Evolutionary conservation across 1,140 invertebrate species (phyloP), one percentile per base, ranked within the genome.

Genomic region (Trypoxylus dichotomus): DNA sequence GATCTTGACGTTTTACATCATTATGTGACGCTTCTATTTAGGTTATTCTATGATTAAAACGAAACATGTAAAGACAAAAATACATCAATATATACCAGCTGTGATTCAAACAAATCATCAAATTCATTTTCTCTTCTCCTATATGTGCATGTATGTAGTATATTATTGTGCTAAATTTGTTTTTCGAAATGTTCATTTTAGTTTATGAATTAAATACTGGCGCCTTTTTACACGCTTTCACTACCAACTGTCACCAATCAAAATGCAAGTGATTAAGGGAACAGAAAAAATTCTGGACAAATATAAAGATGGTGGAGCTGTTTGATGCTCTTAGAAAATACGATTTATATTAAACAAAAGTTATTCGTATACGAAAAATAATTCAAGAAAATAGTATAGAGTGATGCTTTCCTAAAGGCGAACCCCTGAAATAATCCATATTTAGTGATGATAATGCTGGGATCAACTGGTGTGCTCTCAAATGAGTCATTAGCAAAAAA

Each of bases 291-390:
- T 10, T 19, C 60, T 27, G 60, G 19, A 63, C 13, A 73, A 73
- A 73, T 42, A 37, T 37, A 73, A 73, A 73, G 37, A 73, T 73
- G 71, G 71, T 73, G 71, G 71, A 73, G 32, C 71, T 21, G 37
- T 42, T 29, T 37, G 32, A 73, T 73, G 25, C 21, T 68, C 3
- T 73, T 73, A 73, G 10, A 73, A 37, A 11, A 73, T 41, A 73
- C 37, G 25, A 29, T 73, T 73, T 19, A 21, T 73, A 25, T 19
- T 73, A 42, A 37, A 73, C 15, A 73, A 37, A 73, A 15, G 15
- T 41, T 73, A 73, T 21, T 24, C 3, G 8, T 73, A 21, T 41
- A 73, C 1, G n/a, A 25, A 19, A 13, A 37, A 73, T 37, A 42
- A 11, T 8, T 73, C 71, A 11, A 37, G 63, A 3, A 2, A n/a